Conservation (phyloP, 1,140 invertebrate species). For the Conopomorpha cramerella region DNA sequence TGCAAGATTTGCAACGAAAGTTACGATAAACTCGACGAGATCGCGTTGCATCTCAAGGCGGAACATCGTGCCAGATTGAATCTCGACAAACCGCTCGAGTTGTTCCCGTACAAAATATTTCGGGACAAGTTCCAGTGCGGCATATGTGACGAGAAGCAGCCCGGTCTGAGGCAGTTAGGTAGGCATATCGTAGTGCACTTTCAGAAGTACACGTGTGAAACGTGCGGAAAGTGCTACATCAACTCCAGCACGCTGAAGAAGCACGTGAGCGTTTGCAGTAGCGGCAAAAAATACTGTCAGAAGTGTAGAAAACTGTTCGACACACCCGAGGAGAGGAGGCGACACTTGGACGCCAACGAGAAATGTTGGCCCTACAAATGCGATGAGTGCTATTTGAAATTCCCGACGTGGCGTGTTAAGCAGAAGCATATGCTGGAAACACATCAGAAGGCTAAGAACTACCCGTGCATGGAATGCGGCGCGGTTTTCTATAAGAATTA, state of each 20-base stretch:
- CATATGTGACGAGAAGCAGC: slow-evolving; percentile 17
- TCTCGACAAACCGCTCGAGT: slow-evolving; percentile 17
- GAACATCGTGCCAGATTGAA: slow-evolving; percentile 15
- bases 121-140: slow-evolving; percentile 26
- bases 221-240: slow-evolving; percentile 32
- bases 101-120: slow-evolving; percentile 28
- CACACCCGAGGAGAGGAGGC: slow-evolving; percentile 5
- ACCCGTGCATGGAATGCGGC: slow-evolving; percentile 6
- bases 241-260: slow-evolving; percentile 19
- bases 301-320: background rate
- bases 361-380: slow-evolving; percentile 24
- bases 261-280: slow-evolving; percentile 15
- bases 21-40: slow-evolving; percentile 11
- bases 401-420: slow-evolving; percentile 12
- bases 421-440: background rate
- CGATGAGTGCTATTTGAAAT: slow-evolving; percentile 16
- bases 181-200: slow-evolving; percentile 30
- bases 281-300: slow-evolving; percentile 7
- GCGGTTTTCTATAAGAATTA: no score
- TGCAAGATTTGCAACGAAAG: slow-evolving; percentile 1
- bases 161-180: slow-evolving; percentile 20
- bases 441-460: slow-evolving; percentile 4
- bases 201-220: slow-evolving; percentile 32
- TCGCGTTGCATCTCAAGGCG: slow-evolving; percentile 18
- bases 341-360: slow-evolving; percentile 15